Evolutionary conservation across 2,113 vertebrate species (phyloP).

Genomic region (Pionites leucogaster): DNA sequence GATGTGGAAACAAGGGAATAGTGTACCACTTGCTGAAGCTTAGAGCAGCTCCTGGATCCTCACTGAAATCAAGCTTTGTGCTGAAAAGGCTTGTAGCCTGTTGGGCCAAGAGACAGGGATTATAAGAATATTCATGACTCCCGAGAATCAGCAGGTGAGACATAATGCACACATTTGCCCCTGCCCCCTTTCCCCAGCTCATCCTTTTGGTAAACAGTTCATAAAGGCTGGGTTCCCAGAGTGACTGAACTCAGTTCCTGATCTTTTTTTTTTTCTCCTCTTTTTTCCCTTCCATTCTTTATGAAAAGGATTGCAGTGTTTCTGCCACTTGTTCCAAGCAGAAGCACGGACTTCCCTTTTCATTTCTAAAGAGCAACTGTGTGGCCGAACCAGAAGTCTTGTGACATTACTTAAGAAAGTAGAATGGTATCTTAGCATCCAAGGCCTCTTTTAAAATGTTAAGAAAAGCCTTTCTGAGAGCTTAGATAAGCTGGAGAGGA

Average conservation of each 20-base stretch:
- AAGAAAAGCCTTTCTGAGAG: slow-evolving; percentile 76
- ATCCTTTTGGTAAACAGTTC: slow-evolving; percentile 95
- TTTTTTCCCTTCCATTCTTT: neutral
- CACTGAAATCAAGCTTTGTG: slow-evolving; percentile 45
- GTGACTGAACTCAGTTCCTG: slow-evolving; percentile 82
- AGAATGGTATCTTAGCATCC: slow-evolving; percentile 88
- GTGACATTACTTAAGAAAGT: slow-evolving; percentile 90
- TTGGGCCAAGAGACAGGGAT: slow-evolving; percentile 79
- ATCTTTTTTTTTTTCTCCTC: slow-evolving; percentile 18
- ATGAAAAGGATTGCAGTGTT: slow-evolving; percentile 30
- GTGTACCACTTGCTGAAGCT: slow-evolving; percentile 66
- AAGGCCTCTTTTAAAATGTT: slow-evolving; percentile 68
- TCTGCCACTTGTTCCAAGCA: slow-evolving; percentile 78
- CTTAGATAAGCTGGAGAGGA: slow-evolving; percentile 69
- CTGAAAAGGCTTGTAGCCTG: slow-evolving; percentile 74
- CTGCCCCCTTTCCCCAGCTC: slow-evolving; percentile 69
- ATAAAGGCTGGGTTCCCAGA: slow-evolving; percentile 82
- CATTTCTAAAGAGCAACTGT: slow-evolving; percentile 83
- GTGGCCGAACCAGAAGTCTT: slow-evolving; percentile 86
- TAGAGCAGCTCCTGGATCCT: slow-evolving; percentile 66
- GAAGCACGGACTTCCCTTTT: slow-evolving; percentile 81
- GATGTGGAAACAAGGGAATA: slow-evolving; percentile 69
- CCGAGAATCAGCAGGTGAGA: slow-evolving; percentile 91
- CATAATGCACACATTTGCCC: slow-evolving; percentile 57
- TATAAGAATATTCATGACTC: slow-evolving; percentile 92